Conservation (phyloP, 2,797 vertebrate species). For the Xiphorhynchus erythropygius region DNA sequence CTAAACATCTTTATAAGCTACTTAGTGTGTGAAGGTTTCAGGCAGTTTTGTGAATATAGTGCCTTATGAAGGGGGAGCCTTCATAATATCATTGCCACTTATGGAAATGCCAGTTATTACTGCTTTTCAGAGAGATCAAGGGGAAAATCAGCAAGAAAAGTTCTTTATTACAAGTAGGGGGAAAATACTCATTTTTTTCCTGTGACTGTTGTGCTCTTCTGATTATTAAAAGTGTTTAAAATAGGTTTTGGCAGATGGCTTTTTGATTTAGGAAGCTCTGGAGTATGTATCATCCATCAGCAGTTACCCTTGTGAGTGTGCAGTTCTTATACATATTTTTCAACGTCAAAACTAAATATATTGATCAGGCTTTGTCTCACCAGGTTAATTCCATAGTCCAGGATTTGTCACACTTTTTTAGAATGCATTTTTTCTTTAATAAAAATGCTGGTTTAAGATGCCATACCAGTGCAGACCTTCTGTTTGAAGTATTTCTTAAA, state of each 20-base stretch:
- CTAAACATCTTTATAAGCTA: constrained; percentile 4
- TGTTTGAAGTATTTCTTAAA: background rate
- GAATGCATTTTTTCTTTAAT: background rate
- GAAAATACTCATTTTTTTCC: background rate
- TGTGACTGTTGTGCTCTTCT: background rate
- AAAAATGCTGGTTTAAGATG: background rate
- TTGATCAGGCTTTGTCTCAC: background rate
- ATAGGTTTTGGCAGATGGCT: background rate
- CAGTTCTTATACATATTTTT: background rate
- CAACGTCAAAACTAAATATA: background rate
- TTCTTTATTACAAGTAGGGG: background rate
- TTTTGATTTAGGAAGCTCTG: background rate
- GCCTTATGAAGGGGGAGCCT: background rate
- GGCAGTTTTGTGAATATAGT: background rate
- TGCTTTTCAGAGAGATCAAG: background rate
- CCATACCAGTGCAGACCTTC: background rate
- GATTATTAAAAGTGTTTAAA: background rate
- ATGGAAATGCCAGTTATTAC: background rate
- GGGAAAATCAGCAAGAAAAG: background rate
- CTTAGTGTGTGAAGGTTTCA: background rate
- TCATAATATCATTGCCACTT: background rate
- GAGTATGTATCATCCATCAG: background rate
- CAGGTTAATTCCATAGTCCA: background rate
- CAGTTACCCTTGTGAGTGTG: background rate
- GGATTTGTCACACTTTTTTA: background rate